Base-by-base conservation (phyloP, 1,140 invertebrate species). In the Whitmania pigra region DNA sequence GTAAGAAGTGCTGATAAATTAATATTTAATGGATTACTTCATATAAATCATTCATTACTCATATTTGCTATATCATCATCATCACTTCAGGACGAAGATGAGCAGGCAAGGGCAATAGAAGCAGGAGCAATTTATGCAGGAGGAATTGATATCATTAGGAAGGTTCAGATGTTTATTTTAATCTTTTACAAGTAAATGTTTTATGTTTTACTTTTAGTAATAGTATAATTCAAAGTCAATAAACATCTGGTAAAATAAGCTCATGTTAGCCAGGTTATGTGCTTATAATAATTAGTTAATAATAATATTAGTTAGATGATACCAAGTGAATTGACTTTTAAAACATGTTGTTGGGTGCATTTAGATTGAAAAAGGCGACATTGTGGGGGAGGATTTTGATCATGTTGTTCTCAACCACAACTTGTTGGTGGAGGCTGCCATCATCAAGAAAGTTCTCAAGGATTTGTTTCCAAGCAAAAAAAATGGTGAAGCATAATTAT, bases 401-500 rank as follows among this genome's bases (percentile, higher is more conserved):
- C 70, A 55, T 31, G 73, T 69, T 11, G 43, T 74, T 17, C 66
- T 73, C 27, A 74, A 36, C 49, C 15, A 53, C 25, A 71, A 74
- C 40, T 53, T 72, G 70, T 22, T 74, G 40, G 71, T 63, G 13
- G 73, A 74, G 20, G 60, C 70, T 17, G 63, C 73, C 22, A 40
- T 57, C 17, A 29, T 72, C 55, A 53, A 66, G 36, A 74, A 72
- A 69, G n/a, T 25, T 27, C 40, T 74, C 31, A 72, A 72, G 67
- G 73, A 74, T 29, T 31, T 29, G 27, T 74, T 74, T 70, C 73
- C 73, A 20, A 68, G 29, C 22, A 74, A 72, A 36, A 68, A 67
- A 68, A 68, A 72, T 60, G 73, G 73, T 72, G 67, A 2, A 53
- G 17, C 40, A 22, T 53, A 25, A n/a, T n/a, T n/a, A n/a, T n/a